Percentiles rank a stretch among this genome's conserved stretches.
These are phyloP conservation scores for Sinocyclocheilus maitianheensis DNA, from an alignment of 2,113 vertebrate genomes.

Conservation along the genomic window DNA sequence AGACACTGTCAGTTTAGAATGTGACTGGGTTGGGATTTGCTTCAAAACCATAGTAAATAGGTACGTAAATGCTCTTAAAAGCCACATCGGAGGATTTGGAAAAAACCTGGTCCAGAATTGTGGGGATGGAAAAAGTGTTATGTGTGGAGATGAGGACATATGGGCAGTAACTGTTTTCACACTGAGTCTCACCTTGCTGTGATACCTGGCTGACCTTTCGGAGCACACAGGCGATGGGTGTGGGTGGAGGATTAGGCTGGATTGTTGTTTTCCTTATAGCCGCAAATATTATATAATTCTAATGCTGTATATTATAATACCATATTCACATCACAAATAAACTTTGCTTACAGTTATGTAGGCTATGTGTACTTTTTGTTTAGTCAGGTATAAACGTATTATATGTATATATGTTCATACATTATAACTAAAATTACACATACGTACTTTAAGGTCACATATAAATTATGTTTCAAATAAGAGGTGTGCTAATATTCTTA, in stretches of 20 bases:
- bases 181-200: conserved; percentile 35
- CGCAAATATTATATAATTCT: neutral
- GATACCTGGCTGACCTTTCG: conserved; percentile 51
- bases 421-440: neutral
- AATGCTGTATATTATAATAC: neutral
- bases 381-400: neutral
- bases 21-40: neutral
- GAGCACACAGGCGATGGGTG: conserved; percentile 2
- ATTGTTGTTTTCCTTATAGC: neutral
- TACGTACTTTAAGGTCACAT: neutral
- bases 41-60: neutral
- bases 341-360: neutral
- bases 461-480: too few relatives aligned
- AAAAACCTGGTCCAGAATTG: neutral
- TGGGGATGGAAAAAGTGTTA: neutral
- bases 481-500: neutral
- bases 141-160: conserved; percentile 23
- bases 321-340: neutral
- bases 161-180: conserved; percentile 31
- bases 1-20: neutral
- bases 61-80: neutral
- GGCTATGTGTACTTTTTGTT: neutral
- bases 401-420: neutral
- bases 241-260: neutral
- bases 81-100: neutral